phyloP scores from a whole-genome alignment of 1,140 invertebrate genomes.

The Pemphigus obesinymphae region DNA sequence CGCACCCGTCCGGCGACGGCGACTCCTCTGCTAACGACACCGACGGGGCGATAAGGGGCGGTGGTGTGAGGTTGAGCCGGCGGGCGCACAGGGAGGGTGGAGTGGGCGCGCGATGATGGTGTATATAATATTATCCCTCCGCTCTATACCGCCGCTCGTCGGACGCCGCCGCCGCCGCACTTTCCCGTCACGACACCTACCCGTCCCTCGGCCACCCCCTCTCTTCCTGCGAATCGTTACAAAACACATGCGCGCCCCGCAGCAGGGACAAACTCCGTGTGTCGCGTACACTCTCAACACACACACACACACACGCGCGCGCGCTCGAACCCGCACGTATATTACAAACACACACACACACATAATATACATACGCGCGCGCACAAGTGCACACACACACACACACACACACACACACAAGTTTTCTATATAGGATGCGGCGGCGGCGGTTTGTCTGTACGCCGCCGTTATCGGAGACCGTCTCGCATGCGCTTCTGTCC shows the following conservation, averaged over 20 bases:
- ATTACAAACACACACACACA: not conserved
- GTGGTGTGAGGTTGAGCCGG: too few species aligned
- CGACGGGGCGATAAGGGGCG: too few species aligned
- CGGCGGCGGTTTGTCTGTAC: constrained; percentile 14
- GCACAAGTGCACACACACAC: not conserved
- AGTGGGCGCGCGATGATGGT: too few species aligned
- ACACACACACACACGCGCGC: too few species aligned
- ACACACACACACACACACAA: not conserved
- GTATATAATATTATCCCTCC: too few species aligned
- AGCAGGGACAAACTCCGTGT: not conserved
- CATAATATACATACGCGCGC: too few species aligned
- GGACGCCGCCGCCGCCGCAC: not conserved
- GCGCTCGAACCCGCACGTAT: not conserved
- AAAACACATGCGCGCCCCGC: constrained; percentile 17
- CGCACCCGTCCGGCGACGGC: not conserved
- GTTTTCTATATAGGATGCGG: too few species aligned
- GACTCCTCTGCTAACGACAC: too few species aligned
- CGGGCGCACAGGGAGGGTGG: too few species aligned
- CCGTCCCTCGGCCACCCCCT: not conserved
- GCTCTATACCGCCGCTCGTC: not conserved
- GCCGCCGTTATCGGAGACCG: not conserved
- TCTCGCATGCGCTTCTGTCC: not conserved
- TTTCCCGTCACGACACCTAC: not conserved
- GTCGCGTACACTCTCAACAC: not conserved
- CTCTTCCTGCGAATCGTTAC: not conserved